phyloP scores from a whole-genome alignment of 1,140 invertebrate species.

The Kradibia gibbosae region DNA sequence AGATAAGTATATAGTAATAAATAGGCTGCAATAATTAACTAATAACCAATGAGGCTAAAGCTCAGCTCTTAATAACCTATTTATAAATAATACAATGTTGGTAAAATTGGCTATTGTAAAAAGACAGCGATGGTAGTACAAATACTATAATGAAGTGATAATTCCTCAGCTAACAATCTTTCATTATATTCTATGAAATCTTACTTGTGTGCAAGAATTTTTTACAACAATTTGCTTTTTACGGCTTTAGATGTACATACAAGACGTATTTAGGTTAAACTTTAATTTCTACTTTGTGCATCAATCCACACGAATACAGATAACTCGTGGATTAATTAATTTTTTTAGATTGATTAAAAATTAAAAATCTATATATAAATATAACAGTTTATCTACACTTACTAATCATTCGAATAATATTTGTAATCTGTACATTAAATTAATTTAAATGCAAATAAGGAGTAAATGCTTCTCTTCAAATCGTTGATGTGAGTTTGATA shows the following conservation, averaged over 20 bases:
- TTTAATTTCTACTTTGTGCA: slow-evolving; percentile 14
- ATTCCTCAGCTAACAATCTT: slow-evolving; percentile 32
- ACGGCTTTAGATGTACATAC: not conserved
- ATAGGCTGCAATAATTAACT: slow-evolving; percentile 17
- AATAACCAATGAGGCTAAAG: slow-evolving; percentile 4
- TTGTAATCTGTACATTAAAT: not conserved
- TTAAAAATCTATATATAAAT: too few species aligned
- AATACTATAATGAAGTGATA: slow-evolving; percentile 26
- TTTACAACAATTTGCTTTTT: not conserved
- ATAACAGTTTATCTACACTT: not conserved
- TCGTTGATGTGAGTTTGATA: too few species aligned
- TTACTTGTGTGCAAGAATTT: slow-evolving; percentile 35
- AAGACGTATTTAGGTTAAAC: slow-evolving; percentile 22
- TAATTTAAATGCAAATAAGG: not conserved
- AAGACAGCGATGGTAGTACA: slow-evolving; percentile 13
- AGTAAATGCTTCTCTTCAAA: not conserved
- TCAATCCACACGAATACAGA: not conserved
- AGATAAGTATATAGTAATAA: slow-evolving; percentile 7
- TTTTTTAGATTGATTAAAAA: not conserved
- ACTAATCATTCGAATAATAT: not conserved
- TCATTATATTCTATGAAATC: slow-evolving; percentile 23
- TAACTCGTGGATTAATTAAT: not conserved
- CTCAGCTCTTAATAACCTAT: slow-evolving; percentile 10
- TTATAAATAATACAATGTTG: slow-evolving; percentile 1
- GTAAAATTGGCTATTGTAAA: slow-evolving; percentile 30